Conservation (phyloP, 2,113 vertebrate species). For the Epinephelus lanceolatus region DNA sequence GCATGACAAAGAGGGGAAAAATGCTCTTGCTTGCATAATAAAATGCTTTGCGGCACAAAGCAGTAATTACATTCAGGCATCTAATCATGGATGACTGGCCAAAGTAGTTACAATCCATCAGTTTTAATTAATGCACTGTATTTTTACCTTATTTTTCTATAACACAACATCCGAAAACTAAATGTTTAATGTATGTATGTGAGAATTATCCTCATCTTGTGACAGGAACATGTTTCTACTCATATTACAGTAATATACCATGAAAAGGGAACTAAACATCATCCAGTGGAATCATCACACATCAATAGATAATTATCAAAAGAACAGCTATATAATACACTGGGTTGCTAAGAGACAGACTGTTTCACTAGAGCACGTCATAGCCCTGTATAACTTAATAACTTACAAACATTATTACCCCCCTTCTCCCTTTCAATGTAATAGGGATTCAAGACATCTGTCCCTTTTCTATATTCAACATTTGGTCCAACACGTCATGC, state of each 20-base stretch:
- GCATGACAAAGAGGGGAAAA: background rate
- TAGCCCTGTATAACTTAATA: too few relatives aligned
- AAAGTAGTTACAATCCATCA: constrained; percentile 16
- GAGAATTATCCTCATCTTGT: background rate
- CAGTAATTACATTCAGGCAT: constrained; percentile 22
- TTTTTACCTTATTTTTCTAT: constrained; percentile 9
- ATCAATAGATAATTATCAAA: too few relatives aligned
- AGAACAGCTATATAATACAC: background rate
- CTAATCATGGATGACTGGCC: constrained; percentile 23
- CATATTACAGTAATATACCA: background rate
- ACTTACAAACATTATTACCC: too few relatives aligned
- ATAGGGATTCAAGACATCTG: too few relatives aligned
- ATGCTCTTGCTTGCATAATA: constrained; percentile 1
- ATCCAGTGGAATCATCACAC: too few relatives aligned
- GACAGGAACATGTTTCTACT: background rate
- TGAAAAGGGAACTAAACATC: background rate
- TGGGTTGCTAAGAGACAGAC: too few relatives aligned
- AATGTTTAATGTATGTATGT: background rate
- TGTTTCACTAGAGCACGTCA: too few relatives aligned
- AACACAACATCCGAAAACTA: background rate
- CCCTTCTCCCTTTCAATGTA: too few relatives aligned
- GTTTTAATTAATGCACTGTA: constrained; percentile 5
- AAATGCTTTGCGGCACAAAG: constrained; percentile 10
- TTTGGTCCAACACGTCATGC: too few relatives aligned
- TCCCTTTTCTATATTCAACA: too few relatives aligned